A percentile compares a stretch with the other conserved stretches of the same genome.
phyloP scores from a whole-genome alignment of 2,888 invertebrate species.

The Tenthredo scrophulariae region DNA sequence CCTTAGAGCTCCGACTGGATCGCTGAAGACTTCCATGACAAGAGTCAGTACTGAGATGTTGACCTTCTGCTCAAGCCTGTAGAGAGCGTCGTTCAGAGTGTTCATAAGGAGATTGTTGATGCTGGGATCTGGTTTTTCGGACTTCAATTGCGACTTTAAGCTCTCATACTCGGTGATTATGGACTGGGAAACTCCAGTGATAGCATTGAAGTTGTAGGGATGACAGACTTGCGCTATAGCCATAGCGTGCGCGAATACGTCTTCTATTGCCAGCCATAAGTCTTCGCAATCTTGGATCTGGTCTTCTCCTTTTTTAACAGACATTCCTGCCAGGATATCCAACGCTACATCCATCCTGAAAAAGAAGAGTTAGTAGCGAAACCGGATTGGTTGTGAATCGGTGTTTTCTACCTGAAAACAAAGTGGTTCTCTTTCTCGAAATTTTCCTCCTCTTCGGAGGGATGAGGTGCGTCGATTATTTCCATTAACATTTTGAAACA shows the following conservation, averaged over 20 bases:
- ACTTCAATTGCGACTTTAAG: conserved; percentile 69
- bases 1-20: conserved; percentile 72
- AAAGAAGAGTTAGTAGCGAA: background rate
- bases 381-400: no score
- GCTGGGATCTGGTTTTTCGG: conserved; percentile 77
- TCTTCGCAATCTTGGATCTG: conserved; percentile 67
- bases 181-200: conserved; percentile 75
- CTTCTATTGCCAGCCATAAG: conserved; percentile 74
- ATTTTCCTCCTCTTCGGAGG: conserved; percentile 68
- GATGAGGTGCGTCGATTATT: conserved; percentile 68
- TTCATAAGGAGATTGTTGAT: conserved; percentile 82
- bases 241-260: conserved; percentile 77
- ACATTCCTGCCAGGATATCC: conserved; percentile 71
- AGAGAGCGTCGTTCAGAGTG: conserved; percentile 82
- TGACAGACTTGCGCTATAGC: conserved; percentile 77
- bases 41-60: conserved; percentile 83
- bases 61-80: conserved; percentile 84
- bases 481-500: conserved; percentile 73
- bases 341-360: conserved; percentile 74
- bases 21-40: conserved; percentile 78
- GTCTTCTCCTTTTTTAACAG: conserved; percentile 64
- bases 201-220: conserved; percentile 75
- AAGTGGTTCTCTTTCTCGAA: conserved; percentile 73
- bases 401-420: conserved; percentile 69
- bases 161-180: conserved; percentile 76